Evolutionary conservation across 92 coral and sea anemone genomes (phyloP), one percentile per base, ranked within the genome.

Genomic region (Parazoanthus swiftii): DNA sequence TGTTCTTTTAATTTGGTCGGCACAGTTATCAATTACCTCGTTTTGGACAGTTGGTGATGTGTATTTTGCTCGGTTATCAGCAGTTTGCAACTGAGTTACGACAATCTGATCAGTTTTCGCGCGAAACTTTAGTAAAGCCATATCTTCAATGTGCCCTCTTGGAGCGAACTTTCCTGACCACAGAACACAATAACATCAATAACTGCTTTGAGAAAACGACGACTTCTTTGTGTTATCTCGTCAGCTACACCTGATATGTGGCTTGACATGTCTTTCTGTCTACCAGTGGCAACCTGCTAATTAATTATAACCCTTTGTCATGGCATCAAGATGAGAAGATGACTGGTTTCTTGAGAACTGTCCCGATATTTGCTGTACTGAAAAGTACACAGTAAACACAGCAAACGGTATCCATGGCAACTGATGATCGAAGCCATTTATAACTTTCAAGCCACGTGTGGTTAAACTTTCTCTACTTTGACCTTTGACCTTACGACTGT

Each of bases 181-280:
- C 33, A 29, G 33, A 29, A 29, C 33, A 29, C 33, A 29, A 29
- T 29, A 29, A 29, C 33, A 29, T 0, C 33, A 29, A 29, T 29
- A 29, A 77, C 66, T n/a, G 85, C 44, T 77, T 89, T 63, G 15
- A 66, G 72, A 70, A 80, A 51, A 70, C 66, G 46, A 48, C 90
- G 72, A 88, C 70, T 88, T 81, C 89, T 84, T 67, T 82, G 89
- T 5, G 78, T 79, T 77, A 65, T 68, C 33, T 88, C 86, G 81
- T 68, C 81, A n/a, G 78, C 50, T 80, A 35, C 56, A 58, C 33
- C 33, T 29, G 33, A 29, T 29, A 29, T 29, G 33, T 29, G 33
- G 33, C 33, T 29, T 29, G 33, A 29, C 33, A 29, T 29, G 33
- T 29, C 33, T 29, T 29, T 29, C 33, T 29, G 33, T 29, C 33